phyloP scores from a whole-genome alignment of 1,140 invertebrate genomes.

The Cyclargus thomasi region DNA sequence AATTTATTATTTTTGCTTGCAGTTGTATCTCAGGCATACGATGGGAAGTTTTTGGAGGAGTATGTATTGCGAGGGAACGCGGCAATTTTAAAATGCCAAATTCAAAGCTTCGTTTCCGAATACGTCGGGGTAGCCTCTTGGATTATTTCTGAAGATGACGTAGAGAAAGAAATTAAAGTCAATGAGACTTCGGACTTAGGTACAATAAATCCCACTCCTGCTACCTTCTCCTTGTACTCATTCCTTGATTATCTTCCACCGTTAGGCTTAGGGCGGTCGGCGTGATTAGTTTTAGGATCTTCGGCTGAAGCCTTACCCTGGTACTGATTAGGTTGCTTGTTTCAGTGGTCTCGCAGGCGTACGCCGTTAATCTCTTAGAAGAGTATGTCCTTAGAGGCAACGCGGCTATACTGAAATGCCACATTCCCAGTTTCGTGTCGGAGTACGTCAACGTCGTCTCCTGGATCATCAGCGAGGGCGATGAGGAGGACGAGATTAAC shows the following conservation, averaged over 20 bases:
- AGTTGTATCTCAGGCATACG: constrained; percentile 92
- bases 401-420: constrained; percentile 92
- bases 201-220: constrained; percentile 26
- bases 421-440: constrained; percentile 93
- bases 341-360: constrained; percentile 92
- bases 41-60: constrained; percentile 91
- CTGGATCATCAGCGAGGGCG: constrained; percentile 86
- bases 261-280: neutral
- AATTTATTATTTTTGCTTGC: constrained; percentile 39
- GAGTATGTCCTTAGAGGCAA: constrained; percentile 93
- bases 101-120: constrained; percentile 91
- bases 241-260: neutral
- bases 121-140: constrained; percentile 87
- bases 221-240: neutral
- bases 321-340: constrained; percentile 56
- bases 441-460: constrained; percentile 90
- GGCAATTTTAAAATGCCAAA: constrained; percentile 88
- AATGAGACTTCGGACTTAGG: constrained; percentile 51
- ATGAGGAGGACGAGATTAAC: constrained; percentile 59
- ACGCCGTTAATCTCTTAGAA: constrained; percentile 92
- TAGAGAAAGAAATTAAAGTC: constrained; percentile 58
- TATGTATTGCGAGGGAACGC: constrained; percentile 91
- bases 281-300: constrained; percentile 14
- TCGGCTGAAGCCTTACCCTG: constrained; percentile 18
- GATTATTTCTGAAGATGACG: constrained; percentile 77